Base-by-base conservation (phyloP, 2,888 invertebrate species). In the Chrysopilus asiliformis region DNA sequence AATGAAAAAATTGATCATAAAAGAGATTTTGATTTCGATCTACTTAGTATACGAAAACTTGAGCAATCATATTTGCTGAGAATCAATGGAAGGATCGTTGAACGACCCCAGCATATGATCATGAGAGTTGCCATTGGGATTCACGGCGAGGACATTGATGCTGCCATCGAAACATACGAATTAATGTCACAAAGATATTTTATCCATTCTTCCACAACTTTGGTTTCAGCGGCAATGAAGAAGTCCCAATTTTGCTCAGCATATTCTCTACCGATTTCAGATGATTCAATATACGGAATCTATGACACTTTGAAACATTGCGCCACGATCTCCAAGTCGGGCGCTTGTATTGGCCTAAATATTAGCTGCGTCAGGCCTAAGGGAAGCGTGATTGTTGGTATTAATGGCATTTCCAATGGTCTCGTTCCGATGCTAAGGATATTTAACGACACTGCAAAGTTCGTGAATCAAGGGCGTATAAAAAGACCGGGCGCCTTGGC, bases 11-110 rank as follows among this genome's bases (percentile, higher is more conserved):
- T 98, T 49, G 87, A 94, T 26, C 93, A 97, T 60, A 93, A 95
- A 55, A 74, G 97, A 49, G 98, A 98, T 64, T 98, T 89, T 60
- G 80, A 76, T 41, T 98, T 95, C 65, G 93, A 91, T 56, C 98
- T 91, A 58, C 98, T 99, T 70, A 97, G 97, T n/a, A 97, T 97
- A 56, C 97, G 95, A 71, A 98, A 97, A 0, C 65, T 98, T 37
- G 97, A 98, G 55, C 72, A 89, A 30, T 94, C 95, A 1, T 98
- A 98, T 60, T 67, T 98, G 45, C 64, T 97, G 39, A 91, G 86
- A 65, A 85, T 94, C 34, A 72, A 89, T 57, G 82, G 81, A 1
- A 89, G 87, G 72, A 83, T 94, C 34, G 93, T 76, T 2, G 98
- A 98, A 62, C 73, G 98, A 18, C 98, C 98, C 0, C 97, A 98